Conservation (phyloP, 2,113 vertebrate species). For the Spheniscus mendiculus region DNA sequence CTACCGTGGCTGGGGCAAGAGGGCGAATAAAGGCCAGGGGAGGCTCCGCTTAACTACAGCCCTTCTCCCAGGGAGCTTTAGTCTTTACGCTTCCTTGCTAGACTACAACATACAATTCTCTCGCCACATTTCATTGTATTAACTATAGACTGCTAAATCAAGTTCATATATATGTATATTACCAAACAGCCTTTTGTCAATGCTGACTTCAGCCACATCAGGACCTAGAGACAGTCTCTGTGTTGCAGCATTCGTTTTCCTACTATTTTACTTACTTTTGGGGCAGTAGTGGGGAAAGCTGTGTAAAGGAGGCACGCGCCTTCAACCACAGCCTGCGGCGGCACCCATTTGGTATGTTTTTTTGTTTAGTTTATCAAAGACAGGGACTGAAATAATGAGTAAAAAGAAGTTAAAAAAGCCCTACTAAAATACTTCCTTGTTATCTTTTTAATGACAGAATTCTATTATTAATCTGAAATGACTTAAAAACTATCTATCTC, state of each 20-base stretch:
- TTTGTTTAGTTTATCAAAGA: not conserved
- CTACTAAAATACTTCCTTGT: not conserved
- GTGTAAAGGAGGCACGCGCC: fast-evolving
- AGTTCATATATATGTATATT: fast-evolving
- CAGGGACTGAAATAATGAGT: not conserved
- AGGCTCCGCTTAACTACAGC: too few species aligned
- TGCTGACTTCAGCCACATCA: not conserved
- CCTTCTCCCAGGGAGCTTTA: not conserved
- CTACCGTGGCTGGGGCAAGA: not conserved
- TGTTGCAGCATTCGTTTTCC: not conserved
- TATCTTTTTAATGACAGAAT: not conserved
- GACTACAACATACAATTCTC: too few species aligned
- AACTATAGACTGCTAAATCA: not conserved
- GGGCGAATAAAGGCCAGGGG: not conserved
- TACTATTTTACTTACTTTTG: not conserved
- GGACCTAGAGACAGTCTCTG: not conserved
- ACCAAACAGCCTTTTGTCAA: not conserved
- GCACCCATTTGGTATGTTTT: too few species aligned
- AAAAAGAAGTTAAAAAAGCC: not conserved
- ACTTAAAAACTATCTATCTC: not conserved
- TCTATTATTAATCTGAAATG: not conserved
- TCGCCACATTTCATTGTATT: not conserved
- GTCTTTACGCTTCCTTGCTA: not conserved
- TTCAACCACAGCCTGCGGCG: not conserved
- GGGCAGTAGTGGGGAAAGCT: not conserved